Conservation (phyloP, 2,113 vertebrate species). For the Charina bottae region DNA sequence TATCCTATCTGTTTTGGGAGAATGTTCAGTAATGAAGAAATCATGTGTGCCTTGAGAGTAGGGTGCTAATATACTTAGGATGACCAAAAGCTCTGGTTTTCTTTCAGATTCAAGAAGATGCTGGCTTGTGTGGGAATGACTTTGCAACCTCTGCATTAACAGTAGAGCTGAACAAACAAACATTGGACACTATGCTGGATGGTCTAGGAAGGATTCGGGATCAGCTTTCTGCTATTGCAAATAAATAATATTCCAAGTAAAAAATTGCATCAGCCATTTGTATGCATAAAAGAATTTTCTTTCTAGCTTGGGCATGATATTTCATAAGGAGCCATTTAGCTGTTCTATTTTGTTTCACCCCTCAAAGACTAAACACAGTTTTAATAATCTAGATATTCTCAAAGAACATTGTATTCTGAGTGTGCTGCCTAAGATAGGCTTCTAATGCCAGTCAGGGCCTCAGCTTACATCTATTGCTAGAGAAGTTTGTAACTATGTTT, state of each 20-base stretch:
- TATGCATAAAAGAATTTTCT: conserved; percentile 2
- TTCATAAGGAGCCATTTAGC: background rate
- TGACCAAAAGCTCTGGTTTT: conserved; percentile 13
- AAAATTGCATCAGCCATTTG: background rate
- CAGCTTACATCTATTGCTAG: background rate
- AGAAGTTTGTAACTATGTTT: conserved; percentile 21
- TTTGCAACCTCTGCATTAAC: conserved; percentile 80
- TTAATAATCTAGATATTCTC: background rate
- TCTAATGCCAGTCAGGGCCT: conserved; percentile 18
- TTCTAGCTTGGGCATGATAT: background rate
- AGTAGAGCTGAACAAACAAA: conserved; percentile 91
- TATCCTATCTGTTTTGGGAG: background rate
- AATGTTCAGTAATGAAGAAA: background rate
- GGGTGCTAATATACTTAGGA: background rate
- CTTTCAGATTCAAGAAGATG: conserved; percentile 84
- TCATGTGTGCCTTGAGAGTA: background rate
- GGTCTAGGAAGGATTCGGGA: conserved; percentile 91
- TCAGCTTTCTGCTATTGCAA: conserved; percentile 87
- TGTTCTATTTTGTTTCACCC: background rate
- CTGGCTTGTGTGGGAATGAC: conserved; percentile 67
- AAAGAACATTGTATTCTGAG: conserved; percentile 8
- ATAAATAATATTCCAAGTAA: conserved; percentile 72
- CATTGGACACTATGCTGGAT: conserved; percentile 93
- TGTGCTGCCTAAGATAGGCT: conserved; percentile 16
- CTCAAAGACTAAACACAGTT: conserved; percentile 22